These are phyloP conservation scores for Mycalesis mineus DNA, from an alignment of 2,888 invertebrate genomes.

Conservation along the genomic window DNA sequence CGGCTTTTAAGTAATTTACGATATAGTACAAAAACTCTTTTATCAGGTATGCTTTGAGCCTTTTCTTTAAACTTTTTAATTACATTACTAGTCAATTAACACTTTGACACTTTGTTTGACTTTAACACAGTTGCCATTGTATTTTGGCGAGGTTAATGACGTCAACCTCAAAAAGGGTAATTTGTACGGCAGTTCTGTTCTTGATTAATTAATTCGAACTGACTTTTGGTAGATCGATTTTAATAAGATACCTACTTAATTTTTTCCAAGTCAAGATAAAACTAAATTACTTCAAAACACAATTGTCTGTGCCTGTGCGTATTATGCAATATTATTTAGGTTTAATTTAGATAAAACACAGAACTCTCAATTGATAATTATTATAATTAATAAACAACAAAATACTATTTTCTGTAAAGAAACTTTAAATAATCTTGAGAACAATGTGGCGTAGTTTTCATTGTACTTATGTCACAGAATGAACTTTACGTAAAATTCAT, in stretches of 20 bases:
- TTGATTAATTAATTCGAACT: slow-evolving; percentile 1
- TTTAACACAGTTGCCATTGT: slow-evolving; percentile 38
- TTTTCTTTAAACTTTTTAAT: background rate
- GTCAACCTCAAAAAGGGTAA: slow-evolving; percentile 67
- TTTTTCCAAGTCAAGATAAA: too few relatives aligned
- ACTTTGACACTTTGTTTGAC: background rate
- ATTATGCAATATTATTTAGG: too few relatives aligned
- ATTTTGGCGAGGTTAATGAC: slow-evolving; percentile 62
- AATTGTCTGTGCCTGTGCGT: too few relatives aligned
- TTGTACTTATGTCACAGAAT: background rate
- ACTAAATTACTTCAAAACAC: too few relatives aligned
- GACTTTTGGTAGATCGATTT: too few relatives aligned
- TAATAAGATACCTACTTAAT: too few relatives aligned
- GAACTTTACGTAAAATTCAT: background rate
- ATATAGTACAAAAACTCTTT: background rate
- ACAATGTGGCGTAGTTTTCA: background rate
- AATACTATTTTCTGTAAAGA: too few relatives aligned
- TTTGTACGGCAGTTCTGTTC: slow-evolving; percentile 19
- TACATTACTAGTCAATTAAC: background rate
- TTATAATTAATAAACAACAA: too few relatives aligned
- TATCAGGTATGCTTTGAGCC: background rate
- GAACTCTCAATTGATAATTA: too few relatives aligned
- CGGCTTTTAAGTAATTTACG: background rate
- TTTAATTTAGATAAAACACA: too few relatives aligned
- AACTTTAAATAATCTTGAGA: background rate